Evolutionary conservation across 1,140 invertebrate genomes (phyloP).

Genomic region (Acyrthosiphon pisum): DNA sequence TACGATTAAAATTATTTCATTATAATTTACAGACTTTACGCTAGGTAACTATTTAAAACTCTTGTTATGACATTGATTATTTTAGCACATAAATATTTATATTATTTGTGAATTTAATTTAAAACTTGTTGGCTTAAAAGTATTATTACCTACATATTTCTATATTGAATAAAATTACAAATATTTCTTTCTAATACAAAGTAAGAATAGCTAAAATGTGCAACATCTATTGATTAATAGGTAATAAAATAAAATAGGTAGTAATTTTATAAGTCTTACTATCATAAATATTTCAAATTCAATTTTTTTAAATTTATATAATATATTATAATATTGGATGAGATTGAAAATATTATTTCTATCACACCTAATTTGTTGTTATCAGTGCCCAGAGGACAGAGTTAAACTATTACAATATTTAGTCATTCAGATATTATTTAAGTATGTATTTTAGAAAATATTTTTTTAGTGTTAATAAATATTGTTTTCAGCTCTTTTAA

Average conservation of each 20-base stretch:
- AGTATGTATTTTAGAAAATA: neutral
- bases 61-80: neutral
- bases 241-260: neutral
- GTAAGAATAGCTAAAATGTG: neutral
- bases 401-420: neutral
- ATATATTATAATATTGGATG: neutral
- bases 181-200: neutral
- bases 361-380: slow-evolving; percentile 43
- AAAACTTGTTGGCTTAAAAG: neutral
- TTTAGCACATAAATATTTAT: neutral
- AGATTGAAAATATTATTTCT: slow-evolving; percentile 32
- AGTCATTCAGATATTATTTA: neutral
- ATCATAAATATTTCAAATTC: neutral
- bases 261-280: neutral
- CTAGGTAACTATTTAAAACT: neutral
- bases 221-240: neutral
- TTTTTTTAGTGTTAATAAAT: neutral
- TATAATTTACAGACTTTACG: neutral
- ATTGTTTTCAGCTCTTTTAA: neutral
- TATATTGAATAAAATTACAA: neutral
- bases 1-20: neutral
- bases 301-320: neutral
- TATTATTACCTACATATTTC: neutral
- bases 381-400: slow-evolving; percentile 11
- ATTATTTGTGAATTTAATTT: neutral